A percentile compares a stretch with the other conserved stretches of the same genome.
phyloP scores from a whole-genome alignment of 2,888 invertebrate species.

The Metacarcinus magister region DNA sequence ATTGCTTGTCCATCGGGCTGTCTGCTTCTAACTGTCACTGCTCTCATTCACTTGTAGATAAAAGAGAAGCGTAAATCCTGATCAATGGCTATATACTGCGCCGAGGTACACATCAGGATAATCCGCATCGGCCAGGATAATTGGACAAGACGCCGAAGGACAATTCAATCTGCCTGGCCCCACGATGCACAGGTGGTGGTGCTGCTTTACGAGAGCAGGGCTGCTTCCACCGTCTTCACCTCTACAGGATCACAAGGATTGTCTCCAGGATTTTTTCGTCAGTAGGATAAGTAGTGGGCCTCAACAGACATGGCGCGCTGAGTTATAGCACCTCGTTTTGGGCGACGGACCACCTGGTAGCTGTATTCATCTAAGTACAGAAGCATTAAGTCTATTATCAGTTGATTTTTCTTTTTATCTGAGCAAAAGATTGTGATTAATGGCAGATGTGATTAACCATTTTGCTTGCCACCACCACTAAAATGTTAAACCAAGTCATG shows the following conservation, averaged over 20 bases:
- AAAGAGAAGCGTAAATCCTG: background rate
- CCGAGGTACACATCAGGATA: background rate
- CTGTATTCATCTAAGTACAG: background rate
- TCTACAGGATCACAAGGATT: background rate
- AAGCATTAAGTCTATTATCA: too few relatives aligned
- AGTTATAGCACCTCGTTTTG: background rate
- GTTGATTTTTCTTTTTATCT: too few relatives aligned
- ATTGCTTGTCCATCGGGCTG: constrained; percentile 5
- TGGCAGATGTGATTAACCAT: too few relatives aligned
- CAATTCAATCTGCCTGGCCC: constrained; percentile 53
- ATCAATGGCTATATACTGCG: background rate
- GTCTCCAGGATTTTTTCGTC: background rate
- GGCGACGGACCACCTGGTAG: background rate
- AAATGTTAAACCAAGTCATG: too few relatives aligned
- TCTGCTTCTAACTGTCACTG: background rate
- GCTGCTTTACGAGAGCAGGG: constrained; percentile 18
- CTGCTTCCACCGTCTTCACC: background rate
- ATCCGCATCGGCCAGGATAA: constrained; percentile 57
- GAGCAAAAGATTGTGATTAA: too few relatives aligned
- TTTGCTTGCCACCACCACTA: too few relatives aligned
- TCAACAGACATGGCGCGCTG: background rate
- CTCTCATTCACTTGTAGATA: background rate
- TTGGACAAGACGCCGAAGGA: constrained; percentile 62
- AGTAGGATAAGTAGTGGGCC: background rate
- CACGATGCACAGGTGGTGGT: constrained; percentile 44